These are phyloP conservation scores for Crocuta crocuta DNA, from an alignment of 2,113 vertebrate genomes.

Conservation along the genomic window DNA sequence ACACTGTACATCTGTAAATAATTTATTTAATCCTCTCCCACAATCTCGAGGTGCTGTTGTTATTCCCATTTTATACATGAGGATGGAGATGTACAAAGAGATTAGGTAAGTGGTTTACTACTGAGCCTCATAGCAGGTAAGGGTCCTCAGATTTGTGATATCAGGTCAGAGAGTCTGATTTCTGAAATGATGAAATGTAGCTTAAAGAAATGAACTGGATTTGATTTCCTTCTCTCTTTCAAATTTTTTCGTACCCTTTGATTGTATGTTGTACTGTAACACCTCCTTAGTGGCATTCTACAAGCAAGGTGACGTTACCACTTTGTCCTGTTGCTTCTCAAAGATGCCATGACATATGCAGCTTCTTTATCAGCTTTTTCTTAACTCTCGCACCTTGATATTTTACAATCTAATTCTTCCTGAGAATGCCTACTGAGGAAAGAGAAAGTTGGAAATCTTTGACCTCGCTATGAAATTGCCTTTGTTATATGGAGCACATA, in stretches of 20 bases:
- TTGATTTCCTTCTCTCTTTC: constrained; percentile 39
- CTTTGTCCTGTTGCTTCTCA: neutral
- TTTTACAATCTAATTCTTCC: neutral
- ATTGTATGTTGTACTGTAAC: neutral
- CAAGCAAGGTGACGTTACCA: neutral
- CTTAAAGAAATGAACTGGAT: constrained; percentile 36
- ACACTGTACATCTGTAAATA: neutral
- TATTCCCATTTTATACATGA: neutral
- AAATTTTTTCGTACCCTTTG: neutral
- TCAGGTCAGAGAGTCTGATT: constrained; percentile 32
- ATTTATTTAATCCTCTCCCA: neutral
- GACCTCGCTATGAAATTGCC: neutral
- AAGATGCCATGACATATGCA: constrained; percentile 3
- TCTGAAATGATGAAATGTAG: constrained; percentile 45
- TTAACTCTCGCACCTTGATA: neutral
- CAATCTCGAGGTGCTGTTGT: neutral
- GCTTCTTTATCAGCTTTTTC: neutral
- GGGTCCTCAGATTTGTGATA: neutral
- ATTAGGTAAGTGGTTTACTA: neutral
- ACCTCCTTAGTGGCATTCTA: neutral
- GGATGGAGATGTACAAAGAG: neutral
- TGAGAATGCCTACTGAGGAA: constrained; percentile 19
- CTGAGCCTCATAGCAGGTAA: neutral
- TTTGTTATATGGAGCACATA: neutral
- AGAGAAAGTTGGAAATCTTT: constrained; percentile 48